Base-by-base conservation (phyloP, 2,113 vertebrate genomes). In the Trematocara nigrifrons region DNA sequence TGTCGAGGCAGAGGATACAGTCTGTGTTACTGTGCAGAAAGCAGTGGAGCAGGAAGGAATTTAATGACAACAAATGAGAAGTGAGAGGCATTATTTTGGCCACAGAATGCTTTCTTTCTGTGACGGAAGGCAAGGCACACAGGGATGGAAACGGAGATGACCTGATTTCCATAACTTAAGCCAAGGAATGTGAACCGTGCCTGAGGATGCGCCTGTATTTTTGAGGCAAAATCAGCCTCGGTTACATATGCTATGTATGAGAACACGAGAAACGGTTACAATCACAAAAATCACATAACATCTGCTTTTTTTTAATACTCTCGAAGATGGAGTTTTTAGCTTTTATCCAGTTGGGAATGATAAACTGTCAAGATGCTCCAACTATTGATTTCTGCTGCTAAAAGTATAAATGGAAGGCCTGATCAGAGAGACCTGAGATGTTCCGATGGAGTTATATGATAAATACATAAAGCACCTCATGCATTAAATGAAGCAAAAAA, bases 41-140 rank as follows among this genome's bases (percentile, higher is more conserved):
- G 90, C 90, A 89, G 83, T 84, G 84, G 69, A 91, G 93, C 90
- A 91, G 71, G 59, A 87, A 90, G 71, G 87, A 86, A 57, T 92
- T 89, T 83, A 61, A 76, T 54, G 59, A 80, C 89, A 86, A 89
- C 84, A 89, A 89, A 88, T 87, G 81, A 86, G 86, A 86, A 80
- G 85, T 64, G 79, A 86, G 87, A 64, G 79, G 61, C 81, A 81
- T 87, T 87, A 74, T 74, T 61, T 59, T 79, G 82, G 77, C 81
- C 49, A 8, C 12, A 56, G 11, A 88, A 79, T 22, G 52, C 51
- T 71, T 64, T 78, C 76, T 40, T 42, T 77, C 79, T 80, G 54
- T 49, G 66, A 86, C 42, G 56, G 87, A 57, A 59, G 18, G 53
- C 82, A n/a, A 81, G 66, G 57, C 76, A 61, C 45, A 13, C 45